A percentile compares a stretch with the other conserved stretches of the same genome.
phyloP scores from a whole-genome alignment of 2,888 invertebrate species.

The Enoplolaimus lenunculus region DNA sequence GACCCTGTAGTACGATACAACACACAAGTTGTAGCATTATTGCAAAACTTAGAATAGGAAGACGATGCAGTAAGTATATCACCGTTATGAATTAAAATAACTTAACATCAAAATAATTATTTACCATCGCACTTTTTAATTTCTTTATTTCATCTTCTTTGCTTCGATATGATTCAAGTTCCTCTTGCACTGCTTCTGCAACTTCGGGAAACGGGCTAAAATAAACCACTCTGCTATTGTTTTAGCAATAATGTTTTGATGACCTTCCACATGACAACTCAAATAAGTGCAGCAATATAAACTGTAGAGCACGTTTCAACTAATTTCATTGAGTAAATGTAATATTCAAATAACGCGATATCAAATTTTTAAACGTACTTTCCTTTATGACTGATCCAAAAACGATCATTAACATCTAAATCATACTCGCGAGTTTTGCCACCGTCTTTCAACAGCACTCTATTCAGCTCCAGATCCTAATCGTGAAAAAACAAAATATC shows the following conservation, averaged over 20 bases:
- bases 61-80: too few species aligned
- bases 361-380: slow-evolving; percentile 46
- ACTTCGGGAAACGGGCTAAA: slow-evolving; percentile 53
- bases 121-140: slow-evolving; percentile 72
- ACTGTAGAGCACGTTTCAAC: too few species aligned
- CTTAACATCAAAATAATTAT: slow-evolving; percentile 23
- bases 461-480: slow-evolving; percentile 67
- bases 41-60: too few species aligned
- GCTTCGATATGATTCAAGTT: slow-evolving; percentile 77
- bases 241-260: background rate
- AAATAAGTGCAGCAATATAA: too few species aligned
- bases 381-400: slow-evolving; percentile 86
- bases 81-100: slow-evolving; percentile 21
- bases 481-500: slow-evolving; percentile 20
- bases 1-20: too few species aligned
- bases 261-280: background rate
- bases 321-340: too few species aligned
- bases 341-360: too few species aligned
- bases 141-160: slow-evolving; percentile 94
- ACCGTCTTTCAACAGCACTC: slow-evolving; percentile 59
- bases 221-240: slow-evolving; percentile 6
- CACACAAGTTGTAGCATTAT: too few species aligned
- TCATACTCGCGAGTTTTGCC: slow-evolving; percentile 61
- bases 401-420: slow-evolving; percentile 65
- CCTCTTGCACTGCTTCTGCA: slow-evolving; percentile 95